Base-by-base conservation (phyloP, 2,888 invertebrate genomes). In the Caenorhabditis wallacei region DNA sequence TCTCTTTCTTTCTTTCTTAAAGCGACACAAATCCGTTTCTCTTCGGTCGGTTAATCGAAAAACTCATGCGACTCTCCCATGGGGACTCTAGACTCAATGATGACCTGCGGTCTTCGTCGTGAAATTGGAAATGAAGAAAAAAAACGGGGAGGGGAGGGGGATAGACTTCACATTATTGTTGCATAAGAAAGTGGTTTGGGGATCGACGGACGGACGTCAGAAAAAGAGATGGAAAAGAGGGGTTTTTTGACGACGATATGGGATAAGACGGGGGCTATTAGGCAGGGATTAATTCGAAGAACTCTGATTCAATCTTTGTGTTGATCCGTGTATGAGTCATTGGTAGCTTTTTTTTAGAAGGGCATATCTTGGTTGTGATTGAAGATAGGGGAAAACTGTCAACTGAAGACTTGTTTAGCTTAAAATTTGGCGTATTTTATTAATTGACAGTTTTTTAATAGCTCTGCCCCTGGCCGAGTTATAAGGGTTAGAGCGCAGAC, bases 41-140 rank as follows among this genome's bases (percentile, higher is more conserved):
- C 68, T 64, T 24, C 68, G 68, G 75, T 75, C 75, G 51, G 51
- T 75, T 75, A 75, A 75, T 75, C 51, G 75, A 75, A 75, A 75
- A 75, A 57, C 16, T 40, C 26, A 18, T 57, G 56, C 35, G 40
- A 10, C 5, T n/a, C 26, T 22, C 74, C 54, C 64, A n/a, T 35
- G 64, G 74, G 74, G 57, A 43, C 11, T 0, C 46, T 3, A n/a
- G 2, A 46, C 22, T 57, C 18, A n/a, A 13, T 13, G 64, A 64
- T 74, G 64, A 66, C 64, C 64, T 64, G 74, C 56, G 74, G 74
- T 74, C 56, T 56, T 24, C 13, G n/a, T 3, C 18, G 43, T 40
- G 46, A 66, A 74, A 74, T 74, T 74, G 75, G 59, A 66, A 68
- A 56, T 20, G 20, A 64, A 64, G 48, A 51, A 30, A 30, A 43